Conservation (phyloP, 2,888 invertebrate species). For the Exephanes ischioxanthus region DNA sequence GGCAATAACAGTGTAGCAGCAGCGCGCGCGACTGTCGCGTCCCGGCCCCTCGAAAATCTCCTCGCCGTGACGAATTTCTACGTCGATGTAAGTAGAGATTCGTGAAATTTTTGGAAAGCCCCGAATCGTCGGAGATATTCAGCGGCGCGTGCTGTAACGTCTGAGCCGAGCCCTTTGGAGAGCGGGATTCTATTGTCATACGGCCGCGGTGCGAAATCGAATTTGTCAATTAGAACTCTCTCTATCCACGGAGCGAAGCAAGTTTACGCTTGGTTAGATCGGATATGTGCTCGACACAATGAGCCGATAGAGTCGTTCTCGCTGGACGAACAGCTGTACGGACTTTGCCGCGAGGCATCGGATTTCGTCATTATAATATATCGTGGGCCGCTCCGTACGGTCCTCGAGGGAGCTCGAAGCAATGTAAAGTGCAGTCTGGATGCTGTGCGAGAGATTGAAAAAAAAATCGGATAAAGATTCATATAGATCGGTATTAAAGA, state of each 20-base stretch:
- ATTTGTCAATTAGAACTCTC: constrained; percentile 84
- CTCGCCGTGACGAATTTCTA: constrained; percentile 73
- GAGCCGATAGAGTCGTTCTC: constrained; percentile 61
- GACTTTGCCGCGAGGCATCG: constrained; percentile 76
- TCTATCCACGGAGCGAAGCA: constrained; percentile 64
- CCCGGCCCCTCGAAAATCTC: constrained; percentile 69
- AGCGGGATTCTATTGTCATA: constrained; percentile 44
- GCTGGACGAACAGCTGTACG: constrained; percentile 71
- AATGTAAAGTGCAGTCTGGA: constrained; percentile 14
- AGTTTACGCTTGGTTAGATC: constrained; percentile 84
- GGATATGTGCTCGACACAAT: constrained; percentile 73
- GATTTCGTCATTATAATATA: constrained; percentile 81
- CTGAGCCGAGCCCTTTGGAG: constrained; percentile 25
- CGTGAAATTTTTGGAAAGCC: constrained; percentile 78
- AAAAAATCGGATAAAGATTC: not conserved
- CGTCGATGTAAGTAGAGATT: constrained; percentile 65
- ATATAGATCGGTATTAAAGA: not conserved
- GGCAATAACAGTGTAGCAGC: constrained; percentile 26
- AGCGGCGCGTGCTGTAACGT: constrained; percentile 38
- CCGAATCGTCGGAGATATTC: constrained; percentile 60
- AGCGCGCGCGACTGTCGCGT: not conserved
- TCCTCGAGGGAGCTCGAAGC: constrained; percentile 22
- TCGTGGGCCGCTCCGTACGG: constrained; percentile 47
- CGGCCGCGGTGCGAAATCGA: constrained; percentile 80
- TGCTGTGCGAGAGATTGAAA: not conserved